These are phyloP conservation scores for Scolopax mira DNA, from an alignment of 2,113 vertebrate species.

Conservation along the genomic window DNA sequence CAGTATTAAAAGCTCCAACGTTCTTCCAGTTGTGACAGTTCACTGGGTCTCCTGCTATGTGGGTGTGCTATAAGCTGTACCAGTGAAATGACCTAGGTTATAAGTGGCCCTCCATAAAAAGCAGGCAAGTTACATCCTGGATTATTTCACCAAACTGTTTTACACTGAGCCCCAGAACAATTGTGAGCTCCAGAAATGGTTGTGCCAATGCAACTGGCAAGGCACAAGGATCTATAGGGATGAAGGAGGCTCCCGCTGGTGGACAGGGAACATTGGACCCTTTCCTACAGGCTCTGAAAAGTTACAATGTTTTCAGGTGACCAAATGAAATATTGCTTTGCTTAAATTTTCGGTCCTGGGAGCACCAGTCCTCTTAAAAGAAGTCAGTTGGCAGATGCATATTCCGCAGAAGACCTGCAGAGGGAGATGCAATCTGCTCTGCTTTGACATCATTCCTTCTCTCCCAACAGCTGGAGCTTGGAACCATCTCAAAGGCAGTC, in stretches of 20 bases:
- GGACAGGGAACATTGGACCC: neutral
- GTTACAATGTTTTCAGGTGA: neutral
- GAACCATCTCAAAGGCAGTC: neutral
- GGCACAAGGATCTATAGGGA: neutral
- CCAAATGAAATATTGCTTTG: neutral
- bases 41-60: rapidly evolving
- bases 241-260: neutral
- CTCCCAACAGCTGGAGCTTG: neutral
- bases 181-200: neutral
- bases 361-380: neutral
- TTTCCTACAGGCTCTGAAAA: neutral
- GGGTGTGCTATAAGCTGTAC: neutral
- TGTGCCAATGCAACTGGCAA: neutral
- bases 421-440: neutral
- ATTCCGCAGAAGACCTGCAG: neutral
- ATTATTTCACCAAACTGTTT: neutral
- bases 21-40: neutral
- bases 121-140: neutral
- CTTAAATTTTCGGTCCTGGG: neutral
- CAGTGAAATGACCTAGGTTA: neutral
- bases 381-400: neutral
- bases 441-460: neutral
- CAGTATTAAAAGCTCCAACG: neutral
- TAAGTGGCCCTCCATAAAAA: neutral
- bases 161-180: neutral